phyloP scores from a whole-genome alignment of 2,113 vertebrate species.

The Neofelis nebulosa region DNA sequence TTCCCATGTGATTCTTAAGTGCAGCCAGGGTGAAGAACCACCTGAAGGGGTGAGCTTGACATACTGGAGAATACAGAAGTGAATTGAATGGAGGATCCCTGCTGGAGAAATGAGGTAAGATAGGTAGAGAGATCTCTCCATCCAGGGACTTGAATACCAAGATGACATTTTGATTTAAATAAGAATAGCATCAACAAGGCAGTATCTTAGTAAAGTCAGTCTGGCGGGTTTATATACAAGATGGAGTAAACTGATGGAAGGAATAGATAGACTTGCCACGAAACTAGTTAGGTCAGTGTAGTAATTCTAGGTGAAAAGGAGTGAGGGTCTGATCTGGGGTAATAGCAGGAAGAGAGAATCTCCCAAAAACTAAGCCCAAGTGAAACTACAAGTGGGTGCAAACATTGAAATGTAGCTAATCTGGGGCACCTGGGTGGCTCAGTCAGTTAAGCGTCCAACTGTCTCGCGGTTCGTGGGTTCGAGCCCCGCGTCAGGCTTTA shows the following conservation, averaged over 20 bases:
- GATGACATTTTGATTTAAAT: not conserved
- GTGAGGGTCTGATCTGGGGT: not conserved
- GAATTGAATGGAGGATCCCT: not conserved
- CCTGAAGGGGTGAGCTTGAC: not conserved
- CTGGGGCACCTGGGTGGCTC: no score
- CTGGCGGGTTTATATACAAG: not conserved
- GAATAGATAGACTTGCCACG: not conserved
- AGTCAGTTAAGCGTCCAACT: no score
- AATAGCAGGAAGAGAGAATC: not conserved
- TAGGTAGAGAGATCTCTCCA: not conserved
- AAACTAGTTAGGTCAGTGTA: not conserved
- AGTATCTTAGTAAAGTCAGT: not conserved
- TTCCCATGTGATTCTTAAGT: not conserved
- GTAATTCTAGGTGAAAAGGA: not conserved
- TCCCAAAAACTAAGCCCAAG: not conserved
- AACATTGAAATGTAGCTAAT: not conserved
- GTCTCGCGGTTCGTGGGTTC: no score
- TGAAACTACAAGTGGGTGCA: not conserved
- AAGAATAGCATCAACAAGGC: not conserved
- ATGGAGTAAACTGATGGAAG: not conserved
- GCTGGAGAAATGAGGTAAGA: not conserved
- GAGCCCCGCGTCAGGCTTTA: no score
- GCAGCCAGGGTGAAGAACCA: not conserved
- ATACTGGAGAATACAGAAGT: not conserved
- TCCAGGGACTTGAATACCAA: not conserved